Conservation (phyloP, 1,140 invertebrate genomes). For the fruit fly (Drosophila melanogaster) region Release_6_plus_ISO1_MT NT_037436.4:11163001-11163500, state of each 20-base stretch:
- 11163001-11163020: slow-evolving; percentile 3
- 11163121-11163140: slow-evolving; percentile 30
- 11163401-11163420: slow-evolving; percentile 73
- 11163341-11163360: slow-evolving; percentile 31
- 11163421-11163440: slow-evolving; percentile 30
- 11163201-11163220: not conserved
- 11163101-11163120: slow-evolving; percentile 43
- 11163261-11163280: not conserved
- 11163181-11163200: not conserved
- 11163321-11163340: slow-evolving; percentile 2
- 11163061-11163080: slow-evolving; percentile 27
- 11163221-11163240: slow-evolving; percentile 10
- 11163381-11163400: slow-evolving; percentile 67
- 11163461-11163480: slow-evolving; percentile 25
- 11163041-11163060: slow-evolving; percentile 23
- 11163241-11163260: slow-evolving; percentile 23
- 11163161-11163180: slow-evolving; percentile 2
- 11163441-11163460: slow-evolving; percentile 30
- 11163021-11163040: slow-evolving; percentile 6
- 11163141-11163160: slow-evolving; percentile 16
- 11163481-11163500: slow-evolving; percentile 36
- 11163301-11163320: slow-evolving; percentile 10
- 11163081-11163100: slow-evolving; percentile 20
- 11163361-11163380: slow-evolving; percentile 54
- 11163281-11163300: slow-evolving; percentile 29